Evolutionary conservation across 2,797 vertebrate species (phyloP), one percentile per base, ranked within the genome.

Genomic region (Argentina silus): DNA sequence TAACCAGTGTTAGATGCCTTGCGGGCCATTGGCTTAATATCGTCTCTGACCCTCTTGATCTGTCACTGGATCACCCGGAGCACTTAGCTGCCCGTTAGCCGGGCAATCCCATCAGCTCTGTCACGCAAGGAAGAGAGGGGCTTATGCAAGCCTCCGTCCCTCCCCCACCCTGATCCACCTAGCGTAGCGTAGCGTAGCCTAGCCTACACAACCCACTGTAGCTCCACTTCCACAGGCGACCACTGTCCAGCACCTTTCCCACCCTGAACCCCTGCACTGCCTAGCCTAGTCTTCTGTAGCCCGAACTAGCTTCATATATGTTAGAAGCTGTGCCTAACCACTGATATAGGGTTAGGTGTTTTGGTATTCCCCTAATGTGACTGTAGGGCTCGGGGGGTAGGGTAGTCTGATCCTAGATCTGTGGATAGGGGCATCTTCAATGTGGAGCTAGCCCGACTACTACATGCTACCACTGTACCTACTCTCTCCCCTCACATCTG

Each of bases 61-160:
- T 94, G 91, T 92, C 89, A 82, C 93, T 87, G 74, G 91, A 91
- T 93, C 86, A 85, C 27, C 27, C 27, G 4, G 27, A 36, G 27
- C 90, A 89, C 91, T 94, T 93, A 92, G 93, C 92, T 91, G 91
- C 90, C 91, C 79, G 85, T 92, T 90, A 81, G 79, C 93, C 90
- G 79, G 92, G 87, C 92, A 95, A 93, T 94, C 92, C 91, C 92
- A 90, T 94, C 94, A 92, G 91, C 92, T 83, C 91, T 82, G 56
- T 95, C 95, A 95, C 88, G 88, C 91, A 93, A 91, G 83, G 92
- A 92, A 76, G 82, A 10, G 12, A 81, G 89, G 85, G 82, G 80
- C 84, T 93, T 92, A 93, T 90, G 91, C 70, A 67, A n/a, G 36
- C 42, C 60, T 61, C 61, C 47, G 23, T 36, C 64, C 42, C 42